phyloP scores from a whole-genome alignment of 2,888 invertebrate genomes.

The Nomada fucata region DNA sequence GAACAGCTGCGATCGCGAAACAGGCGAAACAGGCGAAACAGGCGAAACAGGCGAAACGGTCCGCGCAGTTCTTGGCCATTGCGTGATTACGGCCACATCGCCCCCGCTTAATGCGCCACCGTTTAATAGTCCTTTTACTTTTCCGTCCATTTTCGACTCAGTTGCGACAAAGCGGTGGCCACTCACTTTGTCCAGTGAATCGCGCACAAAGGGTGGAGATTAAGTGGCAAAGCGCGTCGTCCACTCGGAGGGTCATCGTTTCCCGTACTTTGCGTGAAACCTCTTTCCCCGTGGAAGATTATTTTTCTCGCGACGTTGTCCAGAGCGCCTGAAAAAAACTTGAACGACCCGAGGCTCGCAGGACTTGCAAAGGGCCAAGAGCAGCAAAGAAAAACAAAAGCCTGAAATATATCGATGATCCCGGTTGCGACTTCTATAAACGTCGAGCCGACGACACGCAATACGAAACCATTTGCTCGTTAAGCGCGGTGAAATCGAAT shows the following conservation, averaged over 20 bases:
- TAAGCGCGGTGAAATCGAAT: conserved; percentile 56
- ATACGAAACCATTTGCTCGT: conserved; percentile 53
- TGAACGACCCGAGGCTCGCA: background rate
- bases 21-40: background rate
- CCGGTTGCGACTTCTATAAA: conserved; percentile 18
- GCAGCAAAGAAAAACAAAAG: background rate
- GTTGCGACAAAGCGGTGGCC: conserved; percentile 20
- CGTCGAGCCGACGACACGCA: conserved; percentile 2
- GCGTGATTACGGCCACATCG: conserved; percentile 44
- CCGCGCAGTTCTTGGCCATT: conserved; percentile 10
- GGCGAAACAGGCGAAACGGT: background rate
- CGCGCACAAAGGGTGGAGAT: background rate
- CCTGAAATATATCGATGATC: background rate
- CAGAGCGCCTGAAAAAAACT: background rate
- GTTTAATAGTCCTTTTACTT: conserved; percentile 28
- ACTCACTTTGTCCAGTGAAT: conserved; percentile 10
- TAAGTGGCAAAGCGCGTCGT: background rate
- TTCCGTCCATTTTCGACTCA: conserved; percentile 9
- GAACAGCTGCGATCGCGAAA: conserved; percentile 32
- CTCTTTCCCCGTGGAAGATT: background rate
- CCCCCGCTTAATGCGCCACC: conserved; percentile 4
- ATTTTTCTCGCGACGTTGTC: background rate
- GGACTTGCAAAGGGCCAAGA: too few species aligned
- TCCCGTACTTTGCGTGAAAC: background rate
- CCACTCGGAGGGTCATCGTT: background rate